Conservation (phyloP, 2,797 vertebrate species). For the Gymnothorax reevesii region DNA sequence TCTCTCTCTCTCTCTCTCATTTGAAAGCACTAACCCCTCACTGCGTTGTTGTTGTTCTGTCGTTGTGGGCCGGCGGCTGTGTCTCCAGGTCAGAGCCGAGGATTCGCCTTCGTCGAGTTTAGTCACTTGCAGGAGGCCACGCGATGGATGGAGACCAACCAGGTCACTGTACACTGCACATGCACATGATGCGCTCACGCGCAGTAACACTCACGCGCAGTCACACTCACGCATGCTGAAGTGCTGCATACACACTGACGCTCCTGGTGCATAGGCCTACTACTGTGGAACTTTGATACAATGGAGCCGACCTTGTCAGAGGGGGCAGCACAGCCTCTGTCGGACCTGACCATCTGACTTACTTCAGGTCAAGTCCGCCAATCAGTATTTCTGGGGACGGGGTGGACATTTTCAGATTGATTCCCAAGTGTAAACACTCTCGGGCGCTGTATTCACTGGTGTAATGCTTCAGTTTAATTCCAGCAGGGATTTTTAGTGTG, state of each 20-base stretch:
- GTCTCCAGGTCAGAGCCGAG: conserved; percentile 95
- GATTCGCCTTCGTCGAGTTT: conserved; percentile 98
- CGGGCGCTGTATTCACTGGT: conserved; percentile 2
- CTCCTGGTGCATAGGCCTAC: not conserved
- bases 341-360: conserved; percentile 6
- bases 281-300: not conserved
- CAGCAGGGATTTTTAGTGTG: not conserved
- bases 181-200: conserved; percentile 44
- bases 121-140: conserved; percentile 94
- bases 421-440: not conserved
- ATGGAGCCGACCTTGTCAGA: not conserved
- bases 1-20: conserved; percentile 60
- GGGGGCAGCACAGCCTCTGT: not conserved
- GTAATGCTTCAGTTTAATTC: conserved; percentile 14
- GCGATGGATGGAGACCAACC: conserved; percentile 95
- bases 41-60: conserved; percentile 82
- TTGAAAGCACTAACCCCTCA: conserved; percentile 81
- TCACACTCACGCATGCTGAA: not conserved
- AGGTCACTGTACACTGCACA: conserved; percentile 89
- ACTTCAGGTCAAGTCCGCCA: not conserved
- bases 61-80: conserved; percentile 82
- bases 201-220: conserved; percentile 23
- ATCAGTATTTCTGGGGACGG: conserved; percentile 2
- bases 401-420: not conserved
- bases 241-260: not conserved